Evolutionary conservation across 2,113 vertebrate species (phyloP), one percentile per base, ranked within the genome.

Genomic region (Prunella himalayana): DNA sequence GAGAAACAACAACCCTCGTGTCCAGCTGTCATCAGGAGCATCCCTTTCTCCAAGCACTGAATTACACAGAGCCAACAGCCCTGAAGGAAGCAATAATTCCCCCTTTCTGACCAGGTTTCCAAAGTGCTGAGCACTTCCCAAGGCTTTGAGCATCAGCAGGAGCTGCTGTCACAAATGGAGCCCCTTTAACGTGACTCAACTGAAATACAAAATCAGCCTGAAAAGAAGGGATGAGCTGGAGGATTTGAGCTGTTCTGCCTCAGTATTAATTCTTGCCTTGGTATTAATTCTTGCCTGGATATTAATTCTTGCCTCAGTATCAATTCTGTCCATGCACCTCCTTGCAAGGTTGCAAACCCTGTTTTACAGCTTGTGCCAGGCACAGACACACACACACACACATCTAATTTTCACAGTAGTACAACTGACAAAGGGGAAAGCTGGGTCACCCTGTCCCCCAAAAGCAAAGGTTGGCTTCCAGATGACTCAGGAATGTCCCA

Each of bases 401-500:
- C 42, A 22, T 70, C 71, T 33, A 4, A 64, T 92, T 86, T 88
- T 81, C 92, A 45, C 72, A 22, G 51, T 4, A 21, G 56, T 25
- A 66, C 82, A 45, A 57, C 15, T 71, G 53, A 23, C 68, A 86
- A 35, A 90, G 54, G 89, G 66, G 59, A 95, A 76, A 89, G 54
- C 71, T 59, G 65, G 88, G 85, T 86, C 76, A 71, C 39, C 7
- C 47, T 51, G 64, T 83, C 69, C 88, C 76, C 75, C 60, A 39
- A 39, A 94, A 86, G 68, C 53, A 47, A 81, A 88, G 60, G 35
- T 89, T 68, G 69, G 28, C 69, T 94, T 84, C 23, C 72, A 90
- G 65, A 84, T 88, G 94, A 92, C 86, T 92, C 92, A 96, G 92
- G 85, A 83, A 41, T 21, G 77, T 96, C 96, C 92, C 84, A 60